Base-by-base conservation (phyloP, 64 coral and sea anemone genomes). In the Hydrozoanthus tunicans region DNA sequence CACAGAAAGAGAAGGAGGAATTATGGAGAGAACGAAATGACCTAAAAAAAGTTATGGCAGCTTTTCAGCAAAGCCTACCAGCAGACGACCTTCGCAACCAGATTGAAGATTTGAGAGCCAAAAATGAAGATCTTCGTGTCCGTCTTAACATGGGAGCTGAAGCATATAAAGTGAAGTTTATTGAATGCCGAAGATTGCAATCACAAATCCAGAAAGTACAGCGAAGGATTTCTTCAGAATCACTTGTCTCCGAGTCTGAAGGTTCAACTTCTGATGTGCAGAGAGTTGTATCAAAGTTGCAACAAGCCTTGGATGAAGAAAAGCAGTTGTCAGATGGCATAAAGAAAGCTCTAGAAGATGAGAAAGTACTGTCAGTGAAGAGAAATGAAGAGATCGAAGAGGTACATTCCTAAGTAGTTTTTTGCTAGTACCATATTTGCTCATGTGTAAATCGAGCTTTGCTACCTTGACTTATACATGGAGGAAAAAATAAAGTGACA, bases 71-170 rank as follows among this genome's bases (percentile, higher is more conserved):
- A 17, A 79, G 26, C 76, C 23, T 98, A 43, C 72, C 96, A 73
- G 90, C 84, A 53, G 89, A 85, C 80, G 96, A 98, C 74, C 58
- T 98, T 23, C 78, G 96, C 11, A 89, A 93, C 73, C 93, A 98
- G 63, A 92, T 98, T 52, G 96, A 93, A 78, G 94, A 98, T 57
- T 62, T 98, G 74, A 90, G 94, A 60, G 94, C 94, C 7, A 89
- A 91, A 56, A 95, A 95, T 90, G 93, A 98, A 72, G 96, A 98
- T 77, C 74, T 98, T n/a, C 83, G 94, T 4, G 84, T 95, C 15
- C 91, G 96, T 9, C 82, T 98, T 3, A 95, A 95, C 53, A 98
- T 98, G 96, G 96, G 96, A 76, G 96, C 94, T 3, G 96, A 98
- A 68, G 96, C 94, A 32, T 98, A 92, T 78, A 98, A 98, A 86